Conservation (phyloP, 2,113 vertebrate genomes). For the Nyctereutes procyonoides region DNA sequence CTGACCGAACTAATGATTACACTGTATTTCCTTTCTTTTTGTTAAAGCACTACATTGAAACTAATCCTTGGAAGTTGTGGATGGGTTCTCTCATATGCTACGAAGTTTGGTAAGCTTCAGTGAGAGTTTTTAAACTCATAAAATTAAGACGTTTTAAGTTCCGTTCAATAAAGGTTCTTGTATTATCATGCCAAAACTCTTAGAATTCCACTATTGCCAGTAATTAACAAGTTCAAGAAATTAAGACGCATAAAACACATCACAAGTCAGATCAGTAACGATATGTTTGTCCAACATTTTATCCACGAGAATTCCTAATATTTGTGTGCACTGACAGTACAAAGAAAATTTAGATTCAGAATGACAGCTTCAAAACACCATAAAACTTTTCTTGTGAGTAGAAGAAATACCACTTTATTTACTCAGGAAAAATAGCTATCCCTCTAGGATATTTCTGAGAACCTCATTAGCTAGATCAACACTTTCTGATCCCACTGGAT, state of each 20-base stretch:
- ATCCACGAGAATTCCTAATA: background rate
- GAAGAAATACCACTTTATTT: background rate
- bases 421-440: background rate
- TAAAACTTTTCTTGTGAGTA: background rate
- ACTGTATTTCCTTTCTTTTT: slow-evolving; percentile 24
- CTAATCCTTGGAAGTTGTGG: background rate
- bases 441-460: background rate
- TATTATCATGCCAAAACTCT: background rate
- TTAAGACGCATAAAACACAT: slow-evolving; percentile 5
- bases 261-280: slow-evolving; percentile 36
- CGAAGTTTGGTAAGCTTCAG: background rate
- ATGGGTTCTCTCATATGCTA: background rate
- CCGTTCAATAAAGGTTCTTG: slow-evolving; percentile 11
- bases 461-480: background rate
- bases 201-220: slow-evolving; percentile 8
- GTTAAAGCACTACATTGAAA: background rate
- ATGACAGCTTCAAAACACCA: background rate
- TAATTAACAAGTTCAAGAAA: slow-evolving; percentile 4
- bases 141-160: slow-evolving; percentile 2
- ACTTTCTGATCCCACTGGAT: background rate
- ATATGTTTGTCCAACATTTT: background rate
- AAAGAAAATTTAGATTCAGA: background rate
- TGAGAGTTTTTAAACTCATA: background rate
- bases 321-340: background rate
- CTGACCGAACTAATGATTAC: background rate